phyloP scores from a whole-genome alignment of 2,113 vertebrate species.

The Heterotis niloticus region DNA sequence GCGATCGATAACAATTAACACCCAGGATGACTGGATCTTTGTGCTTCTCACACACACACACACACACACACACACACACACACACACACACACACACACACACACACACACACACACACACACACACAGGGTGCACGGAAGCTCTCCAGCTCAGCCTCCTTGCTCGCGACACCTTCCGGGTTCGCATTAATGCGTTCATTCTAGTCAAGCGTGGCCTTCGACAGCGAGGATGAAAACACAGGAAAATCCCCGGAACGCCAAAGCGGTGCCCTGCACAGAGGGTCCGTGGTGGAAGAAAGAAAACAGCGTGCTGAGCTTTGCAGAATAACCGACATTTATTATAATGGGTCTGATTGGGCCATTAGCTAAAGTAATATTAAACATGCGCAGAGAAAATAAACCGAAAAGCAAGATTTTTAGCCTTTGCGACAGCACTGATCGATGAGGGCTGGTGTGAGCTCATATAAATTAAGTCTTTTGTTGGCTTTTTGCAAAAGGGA shows the following conservation, averaged over 20 bases:
- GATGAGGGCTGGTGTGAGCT: slow-evolving; percentile 27
- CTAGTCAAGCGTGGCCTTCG: background rate
- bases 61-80: too few relatives aligned
- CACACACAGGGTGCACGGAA: slow-evolving; percentile 21
- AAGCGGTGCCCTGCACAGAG: background rate
- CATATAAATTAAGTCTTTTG: slow-evolving; percentile 19
- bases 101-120: too few relatives aligned
- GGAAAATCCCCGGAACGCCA: background rate
- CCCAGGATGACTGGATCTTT: slow-evolving; percentile 27
- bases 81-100: too few relatives aligned
- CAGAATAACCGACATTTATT: slow-evolving; percentile 34
- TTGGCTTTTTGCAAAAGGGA: slow-evolving; percentile 15
- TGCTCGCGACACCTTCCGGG: slow-evolving; percentile 24
- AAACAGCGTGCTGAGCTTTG: slow-evolving; percentile 4
- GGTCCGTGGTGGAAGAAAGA: background rate
- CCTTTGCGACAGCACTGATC: slow-evolving; percentile 39
- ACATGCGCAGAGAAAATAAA: slow-evolving; percentile 33
- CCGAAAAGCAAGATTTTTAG: slow-evolving; percentile 30
- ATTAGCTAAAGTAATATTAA: slow-evolving; percentile 35
- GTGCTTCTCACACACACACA: slow-evolving; percentile 13
- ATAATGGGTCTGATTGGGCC: slow-evolving; percentile 42
- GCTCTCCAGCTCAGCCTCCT: slow-evolving; percentile 32
- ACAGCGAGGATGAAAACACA: slow-evolving; percentile 1
- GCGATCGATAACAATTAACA: slow-evolving; percentile 57
- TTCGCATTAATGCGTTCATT: slow-evolving; percentile 17